Conservation (phyloP, 1,140 invertebrate genomes). For the Hestina assimilis region DNA sequence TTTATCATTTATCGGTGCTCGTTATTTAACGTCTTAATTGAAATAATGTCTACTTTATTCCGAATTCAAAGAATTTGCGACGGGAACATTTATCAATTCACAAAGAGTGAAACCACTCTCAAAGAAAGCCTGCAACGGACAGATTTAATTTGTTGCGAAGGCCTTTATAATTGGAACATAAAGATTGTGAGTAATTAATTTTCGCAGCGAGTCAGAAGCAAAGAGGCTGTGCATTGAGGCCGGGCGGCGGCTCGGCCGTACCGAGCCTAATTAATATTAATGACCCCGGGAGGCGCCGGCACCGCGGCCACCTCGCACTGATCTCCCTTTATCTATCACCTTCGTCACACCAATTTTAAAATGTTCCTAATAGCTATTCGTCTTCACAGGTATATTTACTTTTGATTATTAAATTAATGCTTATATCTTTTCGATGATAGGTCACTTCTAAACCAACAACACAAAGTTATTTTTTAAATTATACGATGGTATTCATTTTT, state of each 20-base stretch:
- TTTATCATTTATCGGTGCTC: constrained; percentile 33
- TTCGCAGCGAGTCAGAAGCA: constrained; percentile 75
- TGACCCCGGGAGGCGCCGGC: constrained; percentile 62
- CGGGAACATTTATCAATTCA: constrained; percentile 76
- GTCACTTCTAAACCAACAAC: too few species aligned
- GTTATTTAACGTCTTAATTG: constrained; percentile 69
- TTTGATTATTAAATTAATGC: too few species aligned
- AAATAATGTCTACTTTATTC: constrained; percentile 69
- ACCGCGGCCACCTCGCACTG: constrained; percentile 36
- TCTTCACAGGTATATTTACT: constrained; percentile 24
- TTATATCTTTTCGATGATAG: too few species aligned
- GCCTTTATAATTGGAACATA: constrained; percentile 79
- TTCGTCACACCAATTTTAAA: constrained; percentile 40
- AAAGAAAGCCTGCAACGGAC: constrained; percentile 74
- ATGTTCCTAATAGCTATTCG: constrained; percentile 1
- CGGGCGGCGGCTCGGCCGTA: constrained; percentile 47
- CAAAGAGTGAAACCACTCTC: constrained; percentile 76
- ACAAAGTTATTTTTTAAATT: too few species aligned
- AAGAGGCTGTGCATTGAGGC: constrained; percentile 64
- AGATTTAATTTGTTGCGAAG: constrained; percentile 79
- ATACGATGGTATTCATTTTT: too few species aligned
- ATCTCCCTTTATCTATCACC: constrained; percentile 55
- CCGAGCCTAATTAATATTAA: constrained; percentile 77
- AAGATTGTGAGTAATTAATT: constrained; percentile 79
- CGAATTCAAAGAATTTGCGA: constrained; percentile 68